phyloP scores from a whole-genome alignment of 92 coral and sea anemone genomes.

The Heliopora coerulea region DNA sequence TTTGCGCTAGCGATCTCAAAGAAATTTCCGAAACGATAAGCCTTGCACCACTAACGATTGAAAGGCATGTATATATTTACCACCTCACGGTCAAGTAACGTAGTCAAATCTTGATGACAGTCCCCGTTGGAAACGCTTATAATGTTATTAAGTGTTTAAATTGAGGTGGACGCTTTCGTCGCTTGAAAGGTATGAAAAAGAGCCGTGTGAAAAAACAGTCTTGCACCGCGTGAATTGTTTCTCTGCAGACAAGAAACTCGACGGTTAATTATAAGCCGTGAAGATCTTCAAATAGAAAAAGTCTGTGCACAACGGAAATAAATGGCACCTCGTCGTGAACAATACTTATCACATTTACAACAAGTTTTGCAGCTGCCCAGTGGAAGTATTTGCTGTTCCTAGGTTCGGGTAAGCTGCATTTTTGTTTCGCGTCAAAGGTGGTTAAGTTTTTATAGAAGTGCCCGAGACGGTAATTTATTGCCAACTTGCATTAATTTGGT shows the following conservation, averaged over 20 bases:
- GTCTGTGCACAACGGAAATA: slow-evolving; percentile 23
- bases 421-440: not conserved
- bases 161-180: slow-evolving; percentile 31
- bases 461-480: slow-evolving; percentile 19
- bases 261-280: slow-evolving; percentile 40
- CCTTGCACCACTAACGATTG: not conserved
- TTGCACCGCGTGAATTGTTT: slow-evolving; percentile 39
- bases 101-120: slow-evolving; percentile 19
- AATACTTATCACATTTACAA: slow-evolving; percentile 24
- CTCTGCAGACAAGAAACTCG: slow-evolving; percentile 36
- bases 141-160: slow-evolving; percentile 40
- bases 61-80: slow-evolving; percentile 7
- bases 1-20: slow-evolving; percentile 12
- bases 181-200: slow-evolving; percentile 13
- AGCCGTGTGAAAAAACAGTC: slow-evolving; percentile 32
- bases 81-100: slow-evolving; percentile 23
- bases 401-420: not conserved
- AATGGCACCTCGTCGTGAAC: slow-evolving; percentile 40
- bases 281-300: slow-evolving; percentile 7
- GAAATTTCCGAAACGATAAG: slow-evolving; percentile 12
- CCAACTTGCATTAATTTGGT: slow-evolving; percentile 16
- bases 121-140: slow-evolving; percentile 34
- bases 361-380: not conserved
- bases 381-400: not conserved
- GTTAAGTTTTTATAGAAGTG: not conserved